Base-by-base conservation (phyloP, 2,888 invertebrate species). In the Teleiodes luculella region DNA sequence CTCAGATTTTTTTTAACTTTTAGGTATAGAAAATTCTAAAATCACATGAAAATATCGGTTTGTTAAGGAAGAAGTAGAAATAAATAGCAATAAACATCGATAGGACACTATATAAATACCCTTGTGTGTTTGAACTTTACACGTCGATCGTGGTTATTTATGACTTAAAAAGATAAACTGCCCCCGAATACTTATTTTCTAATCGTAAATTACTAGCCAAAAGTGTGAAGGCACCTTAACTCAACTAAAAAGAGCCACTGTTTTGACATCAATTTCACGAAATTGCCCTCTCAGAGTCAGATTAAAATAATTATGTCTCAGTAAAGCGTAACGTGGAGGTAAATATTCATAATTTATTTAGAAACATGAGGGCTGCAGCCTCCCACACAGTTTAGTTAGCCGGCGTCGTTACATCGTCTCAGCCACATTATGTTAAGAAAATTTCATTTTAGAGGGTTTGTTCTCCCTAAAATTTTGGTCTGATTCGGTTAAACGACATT, bases 301-400 rank as follows among this genome's bases (percentile, higher is more conserved):
- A 85, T 85, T 85, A 83, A 83, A 86, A 82, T 86, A 84, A 85
- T 83, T 78, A 80, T 74, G 78, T 77, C 80, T 68, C 75, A 78
- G 83, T 82, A 83, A 82, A 82, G 74, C 78, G 74, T 82, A 75
- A 78, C 76, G 75, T 80, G 76, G 76, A 76, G 76, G 81, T 84
- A 83, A 83, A 86, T 84, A 84, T 85, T 84, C 81, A 85, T 83
- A 80, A 86, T 84, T 84, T 84, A 84, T 83, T 83, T 77, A 78
- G 79, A 81, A 82, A 78, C 82, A 83, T 78, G 79, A 82, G 82
- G 83, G 79, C 74, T 65, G 66, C 71, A 71, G 66, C 67, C 65
- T 64, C 72, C 73, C 69, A 62, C 70, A 65, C 72, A 68, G 76
- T 74, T 78, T 74, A 71, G 74, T 69, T 66, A 67, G 68, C 70